Evolutionary conservation across 2,797 vertebrate species (phyloP).

Genomic region (Microctenopoma stevenorrisi): DNA sequence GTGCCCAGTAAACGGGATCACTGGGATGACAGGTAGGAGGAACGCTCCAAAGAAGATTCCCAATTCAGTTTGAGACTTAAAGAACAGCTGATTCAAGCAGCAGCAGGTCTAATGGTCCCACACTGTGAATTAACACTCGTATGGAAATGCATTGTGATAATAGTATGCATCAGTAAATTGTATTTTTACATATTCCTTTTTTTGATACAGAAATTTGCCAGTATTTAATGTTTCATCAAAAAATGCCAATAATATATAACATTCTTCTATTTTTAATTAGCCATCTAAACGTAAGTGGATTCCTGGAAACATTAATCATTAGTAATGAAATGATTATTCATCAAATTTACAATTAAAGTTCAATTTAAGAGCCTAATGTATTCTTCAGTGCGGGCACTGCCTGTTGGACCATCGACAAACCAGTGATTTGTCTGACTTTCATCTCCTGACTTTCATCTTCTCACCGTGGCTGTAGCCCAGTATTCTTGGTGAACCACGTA

Average conservation of each 20-base stretch:
- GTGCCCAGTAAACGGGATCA: background rate
- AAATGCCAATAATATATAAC: background rate
- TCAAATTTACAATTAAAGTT: conserved; percentile 47
- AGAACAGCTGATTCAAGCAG: background rate
- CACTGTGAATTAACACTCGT: too few relatives aligned
- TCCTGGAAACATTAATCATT: conserved; percentile 4
- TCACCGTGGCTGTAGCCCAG: background rate
- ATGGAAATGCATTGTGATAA: too few relatives aligned
- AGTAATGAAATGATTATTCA: conserved; percentile 34
- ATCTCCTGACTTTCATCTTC: accelerated
- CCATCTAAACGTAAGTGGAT: conserved; percentile 22
- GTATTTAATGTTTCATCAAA: background rate
- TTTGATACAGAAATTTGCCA: background rate
- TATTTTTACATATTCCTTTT: background rate
- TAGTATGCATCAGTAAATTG: background rate
- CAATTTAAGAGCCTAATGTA: conserved; percentile 34
- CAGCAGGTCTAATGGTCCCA: background rate
- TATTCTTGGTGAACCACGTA: conserved; percentile 1
- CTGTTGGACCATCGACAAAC: background rate
- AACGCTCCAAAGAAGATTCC: conserved; percentile 15
- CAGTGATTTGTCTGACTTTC: background rate
- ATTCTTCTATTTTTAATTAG: conserved; percentile 10
- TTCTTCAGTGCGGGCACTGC: conserved; percentile 17
- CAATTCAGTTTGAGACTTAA: background rate
- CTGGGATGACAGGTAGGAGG: background rate